These are phyloP conservation scores for Apis florea DNA, from an alignment of 1,140 invertebrate species.

Conservation along the genomic window DNA sequence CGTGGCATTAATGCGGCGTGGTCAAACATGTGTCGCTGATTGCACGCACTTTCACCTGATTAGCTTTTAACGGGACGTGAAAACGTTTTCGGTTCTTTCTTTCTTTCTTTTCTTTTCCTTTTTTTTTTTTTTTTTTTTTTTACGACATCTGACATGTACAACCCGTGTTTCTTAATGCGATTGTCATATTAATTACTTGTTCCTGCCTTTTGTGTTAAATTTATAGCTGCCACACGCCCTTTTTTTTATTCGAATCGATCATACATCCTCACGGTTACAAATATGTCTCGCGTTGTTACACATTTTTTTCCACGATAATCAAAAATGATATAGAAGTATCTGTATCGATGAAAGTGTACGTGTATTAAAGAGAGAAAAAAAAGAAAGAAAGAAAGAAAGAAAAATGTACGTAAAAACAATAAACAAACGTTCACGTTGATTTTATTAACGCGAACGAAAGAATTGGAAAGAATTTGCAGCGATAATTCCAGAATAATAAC, in stretches of 20 bases:
- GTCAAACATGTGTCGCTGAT: slow-evolving; percentile 48
- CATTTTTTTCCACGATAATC: no score
- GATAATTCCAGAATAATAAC: no score
- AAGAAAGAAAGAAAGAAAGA: neutral
- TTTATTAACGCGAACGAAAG: neutral
- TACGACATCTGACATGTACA: slow-evolving; percentile 7
- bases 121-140: neutral
- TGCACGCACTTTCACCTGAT: slow-evolving; percentile 56
- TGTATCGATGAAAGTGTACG: no score
- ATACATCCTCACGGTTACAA: no score
- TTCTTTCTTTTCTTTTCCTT: no score
- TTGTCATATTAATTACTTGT: slow-evolving; percentile 22
- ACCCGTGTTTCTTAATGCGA: slow-evolving; percentile 9
- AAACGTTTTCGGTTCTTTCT: slow-evolving; percentile 43
- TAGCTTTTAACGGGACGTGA: slow-evolving; percentile 53
- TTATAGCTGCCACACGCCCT: neutral
- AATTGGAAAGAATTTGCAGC: slow-evolving; percentile 45
- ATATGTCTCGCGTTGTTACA: no score
- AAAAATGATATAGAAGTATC: no score
- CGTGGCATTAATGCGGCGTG: slow-evolving; percentile 35
- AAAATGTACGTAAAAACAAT: neutral
- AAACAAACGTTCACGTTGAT: neutral
- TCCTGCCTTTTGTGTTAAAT: neutral
- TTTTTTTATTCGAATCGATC: neutral
- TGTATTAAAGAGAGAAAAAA: no score